Conservation (phyloP, 1,140 invertebrate species). For the Pentalonia nigronervosa region DNA sequence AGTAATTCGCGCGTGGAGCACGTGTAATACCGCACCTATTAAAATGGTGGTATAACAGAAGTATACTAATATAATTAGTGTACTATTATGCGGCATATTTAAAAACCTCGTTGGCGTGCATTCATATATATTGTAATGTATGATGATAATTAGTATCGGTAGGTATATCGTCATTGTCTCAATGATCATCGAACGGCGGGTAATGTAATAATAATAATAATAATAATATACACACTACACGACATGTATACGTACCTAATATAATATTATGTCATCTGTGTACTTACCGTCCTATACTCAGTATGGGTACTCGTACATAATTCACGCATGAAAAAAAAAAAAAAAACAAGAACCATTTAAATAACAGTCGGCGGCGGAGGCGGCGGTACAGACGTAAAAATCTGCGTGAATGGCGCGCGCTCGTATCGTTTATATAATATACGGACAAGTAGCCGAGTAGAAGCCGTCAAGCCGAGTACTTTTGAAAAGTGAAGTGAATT, state of each 20-base stretch:
- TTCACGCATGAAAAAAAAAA: neutral
- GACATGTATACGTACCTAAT: neutral
- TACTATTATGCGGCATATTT: neutral
- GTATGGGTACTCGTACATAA: neutral
- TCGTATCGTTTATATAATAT: conserved; percentile 49
- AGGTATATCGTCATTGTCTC: neutral
- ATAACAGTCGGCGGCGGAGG: neutral
- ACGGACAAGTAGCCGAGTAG: conserved; percentile 46
- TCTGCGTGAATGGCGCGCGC: conserved; percentile 24
- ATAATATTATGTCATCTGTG: neutral
- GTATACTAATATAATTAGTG: neutral
- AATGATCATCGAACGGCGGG: neutral
- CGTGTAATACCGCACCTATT: neutral
- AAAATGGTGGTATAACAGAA: neutral
- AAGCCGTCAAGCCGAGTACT: conserved; percentile 42
- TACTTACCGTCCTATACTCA: no score
- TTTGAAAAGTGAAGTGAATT: conserved; percentile 58
- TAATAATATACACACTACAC: neutral
- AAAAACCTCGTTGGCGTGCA: neutral
- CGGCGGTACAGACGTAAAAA: conserved; percentile 22
- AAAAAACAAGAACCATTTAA: conserved; percentile 13
- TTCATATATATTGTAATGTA: neutral
- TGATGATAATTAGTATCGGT: neutral
- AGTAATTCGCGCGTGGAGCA: neutral
- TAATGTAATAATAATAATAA: neutral